Evolutionary conservation across 2,888 invertebrate genomes (phyloP).

Genomic region (Synanthedon vespiformis): DNA sequence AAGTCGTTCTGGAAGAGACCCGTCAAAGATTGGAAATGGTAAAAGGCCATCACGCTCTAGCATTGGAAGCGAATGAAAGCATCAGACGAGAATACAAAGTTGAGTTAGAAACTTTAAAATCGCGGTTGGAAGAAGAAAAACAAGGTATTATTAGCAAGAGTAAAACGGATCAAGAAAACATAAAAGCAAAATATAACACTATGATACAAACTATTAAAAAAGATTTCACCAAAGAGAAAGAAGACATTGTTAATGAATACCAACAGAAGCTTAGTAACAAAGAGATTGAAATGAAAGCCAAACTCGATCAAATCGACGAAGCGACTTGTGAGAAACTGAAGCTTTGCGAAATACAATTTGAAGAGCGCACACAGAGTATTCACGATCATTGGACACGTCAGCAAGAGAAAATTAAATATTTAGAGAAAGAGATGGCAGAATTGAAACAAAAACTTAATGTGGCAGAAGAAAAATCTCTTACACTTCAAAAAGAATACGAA

Average conservation of each 20-base stretch:
- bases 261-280: conserved; percentile 38
- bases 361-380: conserved; percentile 45
- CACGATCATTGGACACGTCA: conserved; percentile 48
- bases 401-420: conserved; percentile 33
- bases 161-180: conserved; percentile 44
- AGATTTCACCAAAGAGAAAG: conserved; percentile 45
- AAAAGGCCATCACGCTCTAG: conserved; percentile 60
- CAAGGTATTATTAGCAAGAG: conserved; percentile 39
- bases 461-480: conserved; percentile 36
- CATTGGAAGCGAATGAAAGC: conserved; percentile 63
- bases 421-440: conserved; percentile 46
- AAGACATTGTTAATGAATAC: conserved; percentile 40
- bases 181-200: conserved; percentile 41
- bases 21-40: conserved; percentile 60
- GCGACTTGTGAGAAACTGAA: conserved; percentile 52
- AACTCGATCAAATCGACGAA: conserved; percentile 58
- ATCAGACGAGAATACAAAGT: conserved; percentile 60
- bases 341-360: conserved; percentile 62
- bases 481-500: conserved; percentile 36
- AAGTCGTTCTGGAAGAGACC: conserved; percentile 47
- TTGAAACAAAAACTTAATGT: conserved; percentile 34
- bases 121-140: conserved; percentile 60
- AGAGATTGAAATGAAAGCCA: conserved; percentile 56
- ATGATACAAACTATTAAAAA: conserved; percentile 40
- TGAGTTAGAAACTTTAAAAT: conserved; percentile 53